Conservation (phyloP, 2,797 vertebrate species). For the Florisuga fusca region DNA sequence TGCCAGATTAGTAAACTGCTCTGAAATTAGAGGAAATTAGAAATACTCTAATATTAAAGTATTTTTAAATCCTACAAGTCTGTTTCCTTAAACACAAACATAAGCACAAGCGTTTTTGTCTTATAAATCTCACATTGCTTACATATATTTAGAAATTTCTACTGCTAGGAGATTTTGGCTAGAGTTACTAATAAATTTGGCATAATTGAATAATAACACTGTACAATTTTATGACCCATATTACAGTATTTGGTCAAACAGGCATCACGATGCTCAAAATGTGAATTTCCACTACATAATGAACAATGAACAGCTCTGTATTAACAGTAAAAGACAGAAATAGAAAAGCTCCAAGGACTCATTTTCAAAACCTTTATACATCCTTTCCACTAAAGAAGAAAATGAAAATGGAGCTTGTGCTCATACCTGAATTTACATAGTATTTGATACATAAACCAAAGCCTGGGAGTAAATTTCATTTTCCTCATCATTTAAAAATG, state of each 20-base stretch:
- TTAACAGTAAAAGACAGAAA: slow-evolving; percentile 41
- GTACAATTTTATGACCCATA: slow-evolving; percentile 28
- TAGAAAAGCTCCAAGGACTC: slow-evolving; percentile 15
- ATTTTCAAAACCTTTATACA: slow-evolving; percentile 14
- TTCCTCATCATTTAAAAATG: slow-evolving; percentile 25
- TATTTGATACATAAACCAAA: slow-evolving; percentile 23
- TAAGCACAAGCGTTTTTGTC: not conserved
- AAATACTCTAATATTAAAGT: slow-evolving; percentile 4
- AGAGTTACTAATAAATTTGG: slow-evolving; percentile 20
- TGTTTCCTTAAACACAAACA: slow-evolving; percentile 9
- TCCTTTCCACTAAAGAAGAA: not conserved
- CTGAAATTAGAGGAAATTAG: slow-evolving; percentile 41
- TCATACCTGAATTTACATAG: slow-evolving; percentile 39
- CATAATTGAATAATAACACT: slow-evolving; percentile 32
- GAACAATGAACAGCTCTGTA: slow-evolving; percentile 44
- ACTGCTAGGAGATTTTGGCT: slow-evolving; percentile 25
- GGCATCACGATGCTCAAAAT: slow-evolving; percentile 10
- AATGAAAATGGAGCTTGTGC: slow-evolving; percentile 16
- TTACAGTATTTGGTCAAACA: slow-evolving; percentile 31
- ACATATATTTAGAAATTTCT: slow-evolving; percentile 18
- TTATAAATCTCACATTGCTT: slow-evolving; percentile 26
- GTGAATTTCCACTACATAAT: slow-evolving; percentile 28
- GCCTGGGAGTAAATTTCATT: slow-evolving; percentile 14
- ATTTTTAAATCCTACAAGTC: slow-evolving; percentile 6
- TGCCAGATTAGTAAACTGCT: slow-evolving; percentile 47